Conservation (phyloP, 2,888 invertebrate species). For the Branchipolynoe longqiensis region DNA sequence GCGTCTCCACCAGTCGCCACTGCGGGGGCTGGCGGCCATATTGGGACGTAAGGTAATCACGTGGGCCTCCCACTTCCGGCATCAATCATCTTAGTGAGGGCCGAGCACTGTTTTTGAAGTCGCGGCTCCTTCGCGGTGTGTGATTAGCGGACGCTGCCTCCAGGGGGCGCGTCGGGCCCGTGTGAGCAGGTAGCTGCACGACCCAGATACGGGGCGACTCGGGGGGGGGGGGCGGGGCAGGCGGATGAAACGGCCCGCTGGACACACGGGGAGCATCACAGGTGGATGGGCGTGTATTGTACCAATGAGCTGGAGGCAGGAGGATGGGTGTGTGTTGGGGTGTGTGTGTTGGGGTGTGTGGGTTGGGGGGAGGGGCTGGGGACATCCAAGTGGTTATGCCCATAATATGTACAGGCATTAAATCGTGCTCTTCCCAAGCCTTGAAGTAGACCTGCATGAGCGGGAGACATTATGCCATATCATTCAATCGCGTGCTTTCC, state of each 20-base stretch:
- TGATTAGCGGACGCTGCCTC: constrained; percentile 17
- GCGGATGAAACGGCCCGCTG: no score
- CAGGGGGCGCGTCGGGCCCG: not conserved
- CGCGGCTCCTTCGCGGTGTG: constrained; percentile 23
- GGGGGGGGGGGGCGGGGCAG: not conserved
- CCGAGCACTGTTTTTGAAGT: constrained; percentile 35
- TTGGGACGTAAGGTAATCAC: constrained; percentile 29
- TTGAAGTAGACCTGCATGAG: no score
- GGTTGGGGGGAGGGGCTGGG: not conserved
- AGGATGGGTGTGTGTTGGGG: not conserved
- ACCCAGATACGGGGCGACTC: not conserved
- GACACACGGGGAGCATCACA: no score
- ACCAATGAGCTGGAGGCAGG: no score
- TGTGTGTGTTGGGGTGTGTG: not conserved
- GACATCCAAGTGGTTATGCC: no score
- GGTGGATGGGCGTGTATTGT: no score
- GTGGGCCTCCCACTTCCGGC: constrained; percentile 7
- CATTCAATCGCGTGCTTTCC: no score
- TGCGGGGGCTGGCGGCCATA: constrained; percentile 19
- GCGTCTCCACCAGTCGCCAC: not conserved
- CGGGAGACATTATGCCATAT: no score
- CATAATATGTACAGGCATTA: no score
- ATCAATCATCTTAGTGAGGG: constrained; percentile 37
- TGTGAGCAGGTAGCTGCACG: not conserved
- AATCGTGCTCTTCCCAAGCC: no score